Percentiles rank a stretch among this genome's conserved stretches.
Evolutionary conservation across 2,888 invertebrate species (phyloP).

Genomic region (Ethmia dodecea): DNA sequence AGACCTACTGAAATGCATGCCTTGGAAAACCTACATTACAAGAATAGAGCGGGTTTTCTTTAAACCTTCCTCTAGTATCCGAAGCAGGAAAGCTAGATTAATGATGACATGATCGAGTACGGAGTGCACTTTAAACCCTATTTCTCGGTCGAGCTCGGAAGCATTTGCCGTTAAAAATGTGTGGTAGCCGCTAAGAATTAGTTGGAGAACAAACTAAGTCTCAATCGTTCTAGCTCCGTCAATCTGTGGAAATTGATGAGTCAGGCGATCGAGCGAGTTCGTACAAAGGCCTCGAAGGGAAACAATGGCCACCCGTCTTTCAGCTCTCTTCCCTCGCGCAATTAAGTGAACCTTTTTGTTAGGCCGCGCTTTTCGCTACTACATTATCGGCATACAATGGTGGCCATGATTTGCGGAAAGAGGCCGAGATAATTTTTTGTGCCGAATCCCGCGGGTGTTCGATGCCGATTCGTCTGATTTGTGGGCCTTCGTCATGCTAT

Average conservation of each 20-base stretch:
- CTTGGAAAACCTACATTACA: too few species aligned
- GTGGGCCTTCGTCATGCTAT: constrained; percentile 55
- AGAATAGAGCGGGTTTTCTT: constrained; percentile 10
- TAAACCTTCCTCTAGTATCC: constrained; percentile 3
- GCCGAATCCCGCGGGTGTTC: constrained; percentile 36
- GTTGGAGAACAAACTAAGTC: constrained; percentile 42
- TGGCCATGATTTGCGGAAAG: constrained; percentile 71
- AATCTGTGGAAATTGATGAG: constrained; percentile 68
- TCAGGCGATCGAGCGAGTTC: constrained; percentile 48
- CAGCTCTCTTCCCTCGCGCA: constrained; percentile 62
- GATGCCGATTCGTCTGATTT: constrained; percentile 51
- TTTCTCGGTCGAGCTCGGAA: constrained; percentile 17
- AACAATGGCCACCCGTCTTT: constrained; percentile 62
- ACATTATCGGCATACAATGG: constrained; percentile 71
- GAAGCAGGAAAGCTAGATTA: constrained; percentile 31
- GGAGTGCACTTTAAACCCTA: constrained; percentile 16
- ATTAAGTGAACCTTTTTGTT: constrained; percentile 74
- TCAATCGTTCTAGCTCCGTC: constrained; percentile 48
- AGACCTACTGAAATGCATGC: too few species aligned
- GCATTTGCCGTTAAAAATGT: constrained; percentile 6
- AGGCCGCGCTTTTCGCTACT: constrained; percentile 55
- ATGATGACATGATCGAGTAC: constrained; percentile 28
- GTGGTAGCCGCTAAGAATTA: constrained; percentile 24
- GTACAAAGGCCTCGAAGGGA: constrained; percentile 60
- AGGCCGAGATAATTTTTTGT: constrained; percentile 56